Percentiles rank a stretch among this genome's conserved stretches.
Evolutionary conservation across 2,113 vertebrate species (phyloP).

Genomic region (Rhineura floridana): DNA sequence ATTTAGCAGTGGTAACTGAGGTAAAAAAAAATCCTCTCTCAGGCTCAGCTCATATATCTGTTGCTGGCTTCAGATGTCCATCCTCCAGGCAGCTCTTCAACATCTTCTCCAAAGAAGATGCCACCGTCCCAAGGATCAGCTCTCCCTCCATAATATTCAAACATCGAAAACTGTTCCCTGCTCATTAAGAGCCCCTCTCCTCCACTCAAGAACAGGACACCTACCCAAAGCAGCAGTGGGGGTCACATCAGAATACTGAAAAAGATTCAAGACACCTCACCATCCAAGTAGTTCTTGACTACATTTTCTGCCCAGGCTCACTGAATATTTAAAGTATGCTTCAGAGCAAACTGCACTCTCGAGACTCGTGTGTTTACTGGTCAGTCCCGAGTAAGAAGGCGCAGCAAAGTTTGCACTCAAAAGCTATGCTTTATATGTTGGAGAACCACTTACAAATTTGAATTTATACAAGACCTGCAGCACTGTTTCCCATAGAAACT

Average conservation of each 20-base stretch:
- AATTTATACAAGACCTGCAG: constrained; percentile 84
- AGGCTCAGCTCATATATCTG: not conserved
- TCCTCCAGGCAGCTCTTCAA: not conserved
- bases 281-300: not conserved
- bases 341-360: not conserved
- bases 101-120: not conserved
- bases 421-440: accelerated
- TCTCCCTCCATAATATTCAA: not conserved
- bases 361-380: not conserved
- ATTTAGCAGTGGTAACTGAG: constrained; percentile 12
- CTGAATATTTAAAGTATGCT: not conserved
- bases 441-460: constrained; percentile 76
- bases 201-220: not conserved
- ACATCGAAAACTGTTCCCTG: not conserved
- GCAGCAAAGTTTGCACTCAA: not conserved
- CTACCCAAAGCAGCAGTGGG: not conserved
- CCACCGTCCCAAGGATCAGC: not conserved
- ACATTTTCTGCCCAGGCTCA: not conserved
- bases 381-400: accelerated
- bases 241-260: constrained; percentile 6
- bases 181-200: not conserved
- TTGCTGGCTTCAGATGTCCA: not conserved
- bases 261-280: not conserved
- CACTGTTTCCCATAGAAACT: constrained; percentile 86
- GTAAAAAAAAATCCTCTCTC: constrained; percentile 8